These are phyloP conservation scores for Acanthopleura granulata DNA, from an alignment of 2,888 invertebrate genomes.

Conservation along the genomic window DNA sequence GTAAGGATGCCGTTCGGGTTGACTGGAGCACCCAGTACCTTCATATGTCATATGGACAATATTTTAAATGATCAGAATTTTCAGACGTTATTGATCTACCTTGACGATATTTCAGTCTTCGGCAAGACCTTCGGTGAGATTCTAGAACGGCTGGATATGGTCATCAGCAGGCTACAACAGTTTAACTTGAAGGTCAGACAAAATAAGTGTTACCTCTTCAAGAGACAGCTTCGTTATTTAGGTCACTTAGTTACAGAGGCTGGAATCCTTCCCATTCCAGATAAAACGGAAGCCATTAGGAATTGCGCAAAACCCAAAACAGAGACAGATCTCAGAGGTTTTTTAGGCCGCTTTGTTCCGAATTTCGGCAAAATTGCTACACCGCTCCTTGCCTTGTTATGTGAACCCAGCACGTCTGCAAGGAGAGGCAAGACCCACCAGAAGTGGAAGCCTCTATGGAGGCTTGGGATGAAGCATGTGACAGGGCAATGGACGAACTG, in stretches of 20 bases:
- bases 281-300: slow-evolving; percentile 20
- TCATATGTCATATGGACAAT: slow-evolving; percentile 30
- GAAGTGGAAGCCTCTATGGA: no score
- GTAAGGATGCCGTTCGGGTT: slow-evolving; percentile 24
- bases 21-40: slow-evolving; percentile 18
- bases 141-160: slow-evolving; percentile 25
- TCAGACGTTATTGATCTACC: slow-evolving; percentile 23
- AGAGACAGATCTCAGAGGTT: slow-evolving; percentile 26
- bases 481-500: no score
- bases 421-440: no score
- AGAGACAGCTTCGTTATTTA: slow-evolving; percentile 26
- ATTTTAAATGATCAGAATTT: slow-evolving; percentile 21
- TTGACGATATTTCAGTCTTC: slow-evolving; percentile 24
- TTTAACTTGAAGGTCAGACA: slow-evolving; percentile 28
- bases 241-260: slow-evolving; percentile 30
- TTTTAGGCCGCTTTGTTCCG: slow-evolving; percentile 30
- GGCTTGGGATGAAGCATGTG: no score
- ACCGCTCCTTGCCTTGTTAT: slow-evolving; percentile 23
- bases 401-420: slow-evolving; percentile 15
- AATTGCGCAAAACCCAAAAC: slow-evolving; percentile 26
- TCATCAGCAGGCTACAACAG: slow-evolving; percentile 23
- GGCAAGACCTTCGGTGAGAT: slow-evolving; percentile 25
- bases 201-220: slow-evolving; percentile 31
- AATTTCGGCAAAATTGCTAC: slow-evolving; percentile 23
- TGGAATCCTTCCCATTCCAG: slow-evolving; percentile 22